Evolutionary conservation across 2,888 invertebrate genomes (phyloP).

Genomic region (Acanthococcus lagerstroemiae): DNA sequence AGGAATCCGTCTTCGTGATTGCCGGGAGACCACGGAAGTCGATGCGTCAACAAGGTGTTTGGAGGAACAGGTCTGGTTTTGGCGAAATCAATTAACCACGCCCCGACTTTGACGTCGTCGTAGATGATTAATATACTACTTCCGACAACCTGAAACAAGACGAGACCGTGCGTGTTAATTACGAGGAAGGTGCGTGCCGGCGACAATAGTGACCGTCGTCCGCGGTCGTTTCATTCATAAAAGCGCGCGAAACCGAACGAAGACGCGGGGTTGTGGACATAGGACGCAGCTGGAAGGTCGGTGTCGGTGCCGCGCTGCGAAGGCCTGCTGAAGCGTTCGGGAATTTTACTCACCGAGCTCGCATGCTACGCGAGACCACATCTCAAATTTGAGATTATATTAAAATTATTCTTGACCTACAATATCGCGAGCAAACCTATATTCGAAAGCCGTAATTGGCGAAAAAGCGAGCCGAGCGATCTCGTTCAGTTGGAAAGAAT

Average conservation of each 20-base stretch:
- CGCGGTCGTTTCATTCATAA: not conserved
- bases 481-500: too few species aligned
- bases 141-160: constrained; percentile 64
- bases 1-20: constrained; percentile 95
- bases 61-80: constrained; percentile 72
- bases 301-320: not conserved
- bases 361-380: too few species aligned
- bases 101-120: constrained; percentile 76
- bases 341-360: too few species aligned
- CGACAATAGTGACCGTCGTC: not conserved
- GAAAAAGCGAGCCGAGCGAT: too few species aligned
- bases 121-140: constrained; percentile 90
- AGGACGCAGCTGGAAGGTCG: not conserved
- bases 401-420: too few species aligned
- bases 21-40: constrained; percentile 76
- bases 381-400: too few species aligned
- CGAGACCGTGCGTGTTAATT: too few species aligned
- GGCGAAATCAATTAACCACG: constrained; percentile 96
- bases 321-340: not conserved
- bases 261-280: not conserved
- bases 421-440: too few species aligned
- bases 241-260: not conserved
- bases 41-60: constrained; percentile 61
- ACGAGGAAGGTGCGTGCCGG: not conserved
- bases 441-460: too few species aligned